Conservation (phyloP, 2,113 vertebrate genomes). For the Corythaeola cristata region DNA sequence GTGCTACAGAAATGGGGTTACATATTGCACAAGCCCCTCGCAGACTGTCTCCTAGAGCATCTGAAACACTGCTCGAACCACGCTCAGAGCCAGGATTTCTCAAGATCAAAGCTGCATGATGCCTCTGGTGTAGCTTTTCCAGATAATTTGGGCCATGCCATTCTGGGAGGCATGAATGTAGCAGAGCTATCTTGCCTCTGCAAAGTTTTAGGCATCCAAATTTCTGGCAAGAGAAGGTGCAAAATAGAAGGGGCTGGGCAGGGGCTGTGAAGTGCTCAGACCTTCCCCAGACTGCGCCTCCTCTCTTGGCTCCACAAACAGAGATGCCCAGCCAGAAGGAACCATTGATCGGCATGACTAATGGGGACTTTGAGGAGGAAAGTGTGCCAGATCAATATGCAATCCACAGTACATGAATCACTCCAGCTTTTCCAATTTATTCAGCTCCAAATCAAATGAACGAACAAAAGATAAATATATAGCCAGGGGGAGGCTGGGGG, state of each 20-base stretch:
- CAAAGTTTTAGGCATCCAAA: background rate
- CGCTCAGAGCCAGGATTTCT: background rate
- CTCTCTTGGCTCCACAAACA: background rate
- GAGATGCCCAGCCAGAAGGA: constrained; percentile 4
- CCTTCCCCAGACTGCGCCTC: background rate
- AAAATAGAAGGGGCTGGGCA: background rate
- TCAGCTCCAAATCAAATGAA: constrained; percentile 59
- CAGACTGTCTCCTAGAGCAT: background rate
- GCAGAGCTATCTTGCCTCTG: background rate
- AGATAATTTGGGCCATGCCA: background rate
- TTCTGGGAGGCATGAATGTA: background rate
- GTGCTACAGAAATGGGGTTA: background rate
- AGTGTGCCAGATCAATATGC: constrained; percentile 64
- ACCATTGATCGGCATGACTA: constrained; percentile 45
- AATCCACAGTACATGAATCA: constrained; percentile 65
- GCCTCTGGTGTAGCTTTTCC: background rate
- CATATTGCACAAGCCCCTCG: background rate
- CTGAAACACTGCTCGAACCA: background rate
- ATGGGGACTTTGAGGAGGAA: constrained; percentile 36
- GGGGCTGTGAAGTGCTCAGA: background rate
- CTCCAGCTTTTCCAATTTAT: constrained; percentile 63
- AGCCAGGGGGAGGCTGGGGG: background rate
- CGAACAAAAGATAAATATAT: constrained; percentile 59
- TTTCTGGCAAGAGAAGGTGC: background rate
- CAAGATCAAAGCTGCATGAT: background rate